Base-by-base conservation (phyloP, 2,113 vertebrate genomes). In the Poecile atricapillus region DNA sequence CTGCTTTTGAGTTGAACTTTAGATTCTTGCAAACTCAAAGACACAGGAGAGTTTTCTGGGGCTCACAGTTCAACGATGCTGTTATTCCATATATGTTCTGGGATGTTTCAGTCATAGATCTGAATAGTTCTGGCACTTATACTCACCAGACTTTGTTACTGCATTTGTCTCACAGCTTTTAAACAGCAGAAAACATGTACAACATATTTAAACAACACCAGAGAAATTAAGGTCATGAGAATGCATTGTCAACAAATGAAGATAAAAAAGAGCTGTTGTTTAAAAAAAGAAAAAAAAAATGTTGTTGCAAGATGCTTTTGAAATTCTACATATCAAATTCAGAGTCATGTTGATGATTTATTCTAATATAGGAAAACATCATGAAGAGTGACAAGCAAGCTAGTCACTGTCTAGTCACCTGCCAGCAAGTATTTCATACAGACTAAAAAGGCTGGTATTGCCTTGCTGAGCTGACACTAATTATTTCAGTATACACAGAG, bases 91-190 rank as follows among this genome's bases (percentile, higher is more conserved):
- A 71, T 86, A 89, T 18, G 74, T 20, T 90, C 87, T 63, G 44
- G 70, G 71, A 33, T 94, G 93, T 97, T 94, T 90, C 86, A 78
- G 83, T 89, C 82, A 76, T 87, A 88, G 96, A 96, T 90, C 82
- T 84, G 82, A 60, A 53, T 92, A 76, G 89, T 95, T 93, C 96
- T 98, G 97, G 96, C 97, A 79, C 92, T 73, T 89, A 67, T 94
- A 67, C 94, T 89, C 96, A 89, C 95, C 97, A 97, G 96, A 97
- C 95, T 97, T 97, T 97, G 96, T 98, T 97, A 95, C 89, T 94
- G 94, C 95, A 85, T 95, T 97, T 97, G 97, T 97, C 97, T 97
- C 97, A 75, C 96, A 97, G 97, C 97, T 98, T 97, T 96, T 97
- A 96, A 97, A 94, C 94, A 95, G 94, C 87, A 91, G 95, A 97